Evolutionary conservation across 2,888 invertebrate genomes (phyloP), one percentile per base, ranked within the genome.

Genomic region (Hesperia comma): DNA sequence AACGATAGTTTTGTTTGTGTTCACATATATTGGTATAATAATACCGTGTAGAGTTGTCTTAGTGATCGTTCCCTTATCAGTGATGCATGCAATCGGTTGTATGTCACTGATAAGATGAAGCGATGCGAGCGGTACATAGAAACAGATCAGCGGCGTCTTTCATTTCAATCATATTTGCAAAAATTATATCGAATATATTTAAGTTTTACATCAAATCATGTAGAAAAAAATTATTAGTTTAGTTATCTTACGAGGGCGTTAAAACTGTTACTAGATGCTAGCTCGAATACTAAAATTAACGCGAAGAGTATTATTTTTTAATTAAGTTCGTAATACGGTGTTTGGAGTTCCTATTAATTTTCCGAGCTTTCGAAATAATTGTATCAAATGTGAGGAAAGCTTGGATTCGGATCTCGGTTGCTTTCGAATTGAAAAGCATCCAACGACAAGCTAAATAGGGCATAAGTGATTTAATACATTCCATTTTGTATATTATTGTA

Each of bases 401-500:
- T 53, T 26, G 55, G 15, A 46, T 21, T 62, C 8, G 62, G 62
- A 62, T 62, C 62, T 62, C 62, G 62, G 54, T 53, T 26, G 26
- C 14, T 17, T 51, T 51, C 4, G 61, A 6, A 17, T 46, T 33
- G 8, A 6, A 51, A 61, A 37, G 37, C 17, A 8, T 32, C 21
- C 12, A 17, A 58, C 43, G 6, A 40, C 40, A 17, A 12, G 15
- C 6, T 51, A 61, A 21, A 63, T 17, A 49, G 51, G 6, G 14
- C 43, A 46, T 56, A 21, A 21, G 58, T 66, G 66, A 66, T 60
- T 10, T n/a, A 21, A 78, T 76, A 77, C 85, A 90, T 90, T 88
- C 88, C 87, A 84, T 79, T 75, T 75, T 90, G 87, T 90, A 88
- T 79, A 90, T 87, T 87, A 82, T 78, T 89, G 86, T 90, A 90